phyloP scores from a whole-genome alignment of 2,888 invertebrate genomes.

The Drosophila neutralis region DNA sequence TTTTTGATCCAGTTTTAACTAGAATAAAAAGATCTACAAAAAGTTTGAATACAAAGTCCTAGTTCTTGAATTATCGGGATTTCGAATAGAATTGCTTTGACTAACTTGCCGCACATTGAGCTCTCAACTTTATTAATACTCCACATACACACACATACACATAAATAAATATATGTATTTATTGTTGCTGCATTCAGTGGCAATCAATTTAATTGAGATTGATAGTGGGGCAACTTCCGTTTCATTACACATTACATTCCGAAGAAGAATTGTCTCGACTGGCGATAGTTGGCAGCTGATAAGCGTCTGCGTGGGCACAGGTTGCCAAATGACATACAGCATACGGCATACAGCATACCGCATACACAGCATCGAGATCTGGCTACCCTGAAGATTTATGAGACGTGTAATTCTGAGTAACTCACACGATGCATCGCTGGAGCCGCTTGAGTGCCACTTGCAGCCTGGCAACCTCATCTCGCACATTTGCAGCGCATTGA shows the following conservation, averaged over 20 bases:
- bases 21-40: not conserved
- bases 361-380: constrained; percentile 11
- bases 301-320: constrained; percentile 60
- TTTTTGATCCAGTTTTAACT: not conserved
- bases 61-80: not conserved
- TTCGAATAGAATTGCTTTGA: not conserved
- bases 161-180: not conserved
- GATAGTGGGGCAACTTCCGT: constrained; percentile 74
- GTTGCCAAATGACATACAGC: constrained; percentile 47
- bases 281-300: constrained; percentile 64
- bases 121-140: not conserved
- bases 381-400: constrained; percentile 55
- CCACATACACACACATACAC: not conserved
- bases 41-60: not conserved
- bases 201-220: constrained; percentile 79
- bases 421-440: constrained; percentile 44
- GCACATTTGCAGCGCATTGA: constrained; percentile 75
- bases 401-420: constrained; percentile 50
- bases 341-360: not conserved
- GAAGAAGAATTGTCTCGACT: constrained; percentile 59
- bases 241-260: constrained; percentile 69
- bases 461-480: constrained; percentile 43
- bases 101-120: not conserved
- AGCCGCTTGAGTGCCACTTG: constrained; percentile 36
- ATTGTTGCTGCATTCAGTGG: constrained; percentile 41